Conservation (phyloP, 1,140 invertebrate species). For the Anastrepha obliqua region DNA sequence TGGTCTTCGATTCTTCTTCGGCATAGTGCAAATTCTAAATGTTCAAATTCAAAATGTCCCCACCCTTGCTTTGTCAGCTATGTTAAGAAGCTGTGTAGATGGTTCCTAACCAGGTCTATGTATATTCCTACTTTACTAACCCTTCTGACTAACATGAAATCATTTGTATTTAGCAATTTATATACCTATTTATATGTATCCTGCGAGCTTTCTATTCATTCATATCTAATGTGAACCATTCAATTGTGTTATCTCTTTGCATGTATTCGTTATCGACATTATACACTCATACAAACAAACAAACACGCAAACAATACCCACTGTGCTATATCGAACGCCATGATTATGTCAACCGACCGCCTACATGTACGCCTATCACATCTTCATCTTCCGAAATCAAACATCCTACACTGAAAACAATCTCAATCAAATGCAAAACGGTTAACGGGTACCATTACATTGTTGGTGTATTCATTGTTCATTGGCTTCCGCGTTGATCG, state of each 20-base stretch:
- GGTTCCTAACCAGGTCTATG: background rate
- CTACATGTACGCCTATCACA: background rate
- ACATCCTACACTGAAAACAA: background rate
- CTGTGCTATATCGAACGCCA: background rate
- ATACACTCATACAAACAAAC: background rate
- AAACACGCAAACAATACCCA: slow-evolving; percentile 14
- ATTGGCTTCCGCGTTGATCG: background rate
- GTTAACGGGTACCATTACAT: slow-evolving; percentile 6
- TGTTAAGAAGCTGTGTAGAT: background rate
- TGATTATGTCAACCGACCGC: background rate
- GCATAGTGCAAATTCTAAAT: background rate
- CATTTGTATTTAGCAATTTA: background rate
- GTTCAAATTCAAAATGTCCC: background rate
- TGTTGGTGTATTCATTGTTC: background rate
- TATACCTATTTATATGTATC: slow-evolving; percentile 23
- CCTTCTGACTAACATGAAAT: slow-evolving; percentile 1
- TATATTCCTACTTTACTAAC: slow-evolving; percentile 12
- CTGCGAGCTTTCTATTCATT: slow-evolving; percentile 36
- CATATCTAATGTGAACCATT: slow-evolving; percentile 48
- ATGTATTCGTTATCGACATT: slow-evolving; percentile 43
- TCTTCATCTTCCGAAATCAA: background rate
- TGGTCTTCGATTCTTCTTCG: background rate
- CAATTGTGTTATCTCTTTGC: slow-evolving; percentile 53
- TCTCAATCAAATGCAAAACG: background rate
- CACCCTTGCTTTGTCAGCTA: background rate